phyloP scores from a whole-genome alignment of 1,140 invertebrate genomes.

The Zelostemma sp. region DNA sequence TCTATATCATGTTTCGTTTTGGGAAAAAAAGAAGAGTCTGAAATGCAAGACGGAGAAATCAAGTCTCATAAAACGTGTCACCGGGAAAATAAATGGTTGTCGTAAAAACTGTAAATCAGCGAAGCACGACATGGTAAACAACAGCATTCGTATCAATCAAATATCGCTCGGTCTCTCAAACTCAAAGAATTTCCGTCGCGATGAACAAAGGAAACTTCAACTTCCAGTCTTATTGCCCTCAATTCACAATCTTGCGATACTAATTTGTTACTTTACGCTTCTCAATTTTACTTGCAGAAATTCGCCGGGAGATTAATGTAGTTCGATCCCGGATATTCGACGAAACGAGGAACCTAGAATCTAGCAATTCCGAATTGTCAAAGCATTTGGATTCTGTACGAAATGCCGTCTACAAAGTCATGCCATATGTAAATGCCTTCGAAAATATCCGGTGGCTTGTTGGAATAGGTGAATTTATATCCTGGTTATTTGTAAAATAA shows the following conservation, averaged over 20 bases:
- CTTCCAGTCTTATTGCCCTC: too few species aligned
- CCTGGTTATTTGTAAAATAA: too few species aligned
- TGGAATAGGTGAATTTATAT: conserved; percentile 57
- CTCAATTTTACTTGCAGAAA: conserved; percentile 51
- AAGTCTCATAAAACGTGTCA: background rate
- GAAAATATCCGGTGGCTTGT: conserved; percentile 65
- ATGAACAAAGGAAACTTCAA: background rate
- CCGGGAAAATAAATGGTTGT: conserved; percentile 1
- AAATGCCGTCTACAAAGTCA: conserved; percentile 47
- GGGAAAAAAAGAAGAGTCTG: background rate
- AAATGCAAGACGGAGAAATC: conserved; percentile 5
- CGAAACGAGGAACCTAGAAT: conserved; percentile 60
- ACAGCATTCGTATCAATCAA: too few species aligned
- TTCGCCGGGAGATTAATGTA: conserved; percentile 62
- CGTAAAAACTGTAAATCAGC: conserved; percentile 12
- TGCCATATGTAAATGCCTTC: conserved; percentile 57
- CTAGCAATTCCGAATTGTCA: conserved; percentile 56
- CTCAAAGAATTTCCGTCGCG: background rate
- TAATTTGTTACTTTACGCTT: too few species aligned
- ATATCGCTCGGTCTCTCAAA: conserved; percentile 3
- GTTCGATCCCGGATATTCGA: conserved; percentile 62
- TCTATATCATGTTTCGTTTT: conserved; percentile 41
- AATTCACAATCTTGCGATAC: too few species aligned
- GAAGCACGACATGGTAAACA: background rate
- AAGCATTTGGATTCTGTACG: conserved; percentile 61